Evolutionary conservation across 2,113 vertebrate species (phyloP), one percentile per base, ranked within the genome.

Genomic region (Ophiodon elongatus): DNA sequence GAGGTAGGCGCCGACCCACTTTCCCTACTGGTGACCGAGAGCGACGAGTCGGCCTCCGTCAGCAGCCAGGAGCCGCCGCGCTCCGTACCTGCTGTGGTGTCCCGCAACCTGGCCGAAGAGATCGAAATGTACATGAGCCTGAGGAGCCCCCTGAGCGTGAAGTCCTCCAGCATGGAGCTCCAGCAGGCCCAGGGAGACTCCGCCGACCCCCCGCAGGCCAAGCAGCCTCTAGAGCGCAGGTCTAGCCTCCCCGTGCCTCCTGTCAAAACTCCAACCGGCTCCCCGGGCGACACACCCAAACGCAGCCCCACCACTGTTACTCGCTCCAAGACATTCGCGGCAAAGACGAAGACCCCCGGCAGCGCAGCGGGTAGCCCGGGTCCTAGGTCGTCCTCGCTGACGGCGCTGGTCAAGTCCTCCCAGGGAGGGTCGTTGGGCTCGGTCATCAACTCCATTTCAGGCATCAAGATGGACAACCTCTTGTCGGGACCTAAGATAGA

Each of bases 121-220:
- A 99, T 99, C 21, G 97, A 99, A 92, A 97, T 94, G 93, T 99
- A 99, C 85, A 99, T 99, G 98, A 99, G 96, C 84, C 93, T 98
- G n/a, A 96, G 96, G 80, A 97, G 91, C 67, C 97, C 98, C 0
- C 82, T 98, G 39, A 95, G 96, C 23, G 91, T 60, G 65, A 98
- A 97, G 83, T 98, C 97, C 84, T 96, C 96, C 70, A 99, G 98
- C 93, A 98, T 97, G 97, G 98, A 99, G 88, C 94, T 98, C 23
- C 95, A 97, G 62, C 94, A 95, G 87, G 83, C 85, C 0, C 74
- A 80, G 76, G 64, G 2, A 4, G 89, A 92, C 72, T 50, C 85
- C 19, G 27, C 75, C 0, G 91, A 86, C 3, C 33, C 84, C 9
- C 43, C 92, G 6, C 83, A 83, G 71, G 0, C 80, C 33, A 79